phyloP scores from a whole-genome alignment of 2,888 invertebrate species.

The Eupsilia transversa region DNA sequence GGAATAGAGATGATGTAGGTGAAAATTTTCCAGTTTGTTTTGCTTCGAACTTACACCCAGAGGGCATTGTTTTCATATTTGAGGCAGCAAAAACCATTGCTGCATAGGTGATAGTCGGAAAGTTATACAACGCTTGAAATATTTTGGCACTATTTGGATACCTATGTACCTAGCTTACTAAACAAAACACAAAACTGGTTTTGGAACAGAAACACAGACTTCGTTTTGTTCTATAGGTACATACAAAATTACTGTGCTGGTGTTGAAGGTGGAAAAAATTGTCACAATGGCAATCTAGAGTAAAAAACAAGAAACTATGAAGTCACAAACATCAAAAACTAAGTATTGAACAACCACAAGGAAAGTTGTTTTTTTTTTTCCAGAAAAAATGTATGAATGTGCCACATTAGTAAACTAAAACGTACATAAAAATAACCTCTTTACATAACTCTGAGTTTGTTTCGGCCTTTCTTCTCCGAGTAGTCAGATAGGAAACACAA shows the following conservation, averaged over 20 bases:
- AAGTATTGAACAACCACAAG: background rate
- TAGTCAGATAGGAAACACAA: no score
- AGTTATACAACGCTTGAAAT: background rate
- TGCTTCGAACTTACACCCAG: no score
- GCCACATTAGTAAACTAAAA: conserved; percentile 6
- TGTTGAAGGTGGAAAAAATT: background rate
- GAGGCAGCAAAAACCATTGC: background rate
- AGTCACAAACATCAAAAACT: background rate
- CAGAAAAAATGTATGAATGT: background rate
- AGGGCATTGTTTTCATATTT: background rate
- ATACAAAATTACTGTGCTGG: no score
- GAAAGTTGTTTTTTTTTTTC: background rate
- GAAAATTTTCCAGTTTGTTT: background rate
- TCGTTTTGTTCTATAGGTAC: background rate
- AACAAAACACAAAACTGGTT: no score
- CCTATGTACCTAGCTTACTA: no score
- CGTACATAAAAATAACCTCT: background rate
- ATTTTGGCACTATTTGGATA: background rate
- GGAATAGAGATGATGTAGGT: background rate
- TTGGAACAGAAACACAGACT: no score
- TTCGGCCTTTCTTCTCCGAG: no score
- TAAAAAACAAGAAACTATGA: background rate
- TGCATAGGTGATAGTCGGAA: background rate
- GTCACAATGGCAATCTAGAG: background rate
- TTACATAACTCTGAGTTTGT: no score